Conservation (phyloP, 2,888 invertebrate species). For the Tuberolachnus salignus region DNA sequence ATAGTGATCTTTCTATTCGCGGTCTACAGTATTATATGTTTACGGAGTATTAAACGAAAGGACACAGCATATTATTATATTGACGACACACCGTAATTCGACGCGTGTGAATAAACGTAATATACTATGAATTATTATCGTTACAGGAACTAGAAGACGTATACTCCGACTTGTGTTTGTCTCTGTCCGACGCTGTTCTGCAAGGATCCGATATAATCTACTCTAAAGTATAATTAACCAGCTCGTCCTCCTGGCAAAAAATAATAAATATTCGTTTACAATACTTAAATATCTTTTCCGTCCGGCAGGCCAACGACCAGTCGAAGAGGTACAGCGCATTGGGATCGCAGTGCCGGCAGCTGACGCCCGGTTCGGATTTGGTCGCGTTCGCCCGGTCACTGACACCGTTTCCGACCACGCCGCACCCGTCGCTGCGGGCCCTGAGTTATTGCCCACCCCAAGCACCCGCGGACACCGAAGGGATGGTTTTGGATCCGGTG, state of each 20-base stretch:
- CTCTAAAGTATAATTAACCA: conserved; percentile 70
- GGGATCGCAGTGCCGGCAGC: conserved; percentile 76
- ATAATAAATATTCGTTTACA: not conserved
- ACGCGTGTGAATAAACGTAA: no score
- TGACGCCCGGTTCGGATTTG: conserved; percentile 76
- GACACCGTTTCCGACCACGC: conserved; percentile 66
- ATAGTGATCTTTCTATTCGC: no score
- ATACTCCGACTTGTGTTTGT: conserved; percentile 85
- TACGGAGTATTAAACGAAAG: no score
- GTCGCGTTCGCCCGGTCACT: conserved; percentile 77
- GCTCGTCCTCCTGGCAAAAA: not conserved
- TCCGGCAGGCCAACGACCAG: conserved; percentile 76
- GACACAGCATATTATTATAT: no score
- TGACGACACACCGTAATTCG: no score
- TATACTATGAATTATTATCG: no score
- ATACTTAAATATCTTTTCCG: not conserved
- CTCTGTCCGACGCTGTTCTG: conserved; percentile 84
- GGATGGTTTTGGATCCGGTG: conserved; percentile 48
- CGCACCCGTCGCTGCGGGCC: conserved; percentile 63
- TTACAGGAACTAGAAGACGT: conserved; percentile 88
- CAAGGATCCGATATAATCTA: conserved; percentile 86
- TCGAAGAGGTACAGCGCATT: conserved; percentile 82
- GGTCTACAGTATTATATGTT: no score
- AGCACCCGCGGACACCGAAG: conserved; percentile 67
- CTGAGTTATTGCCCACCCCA: conserved; percentile 73